Conservation (phyloP, 2,113 vertebrate genomes). For the Ammospiza caudacuta region DNA sequence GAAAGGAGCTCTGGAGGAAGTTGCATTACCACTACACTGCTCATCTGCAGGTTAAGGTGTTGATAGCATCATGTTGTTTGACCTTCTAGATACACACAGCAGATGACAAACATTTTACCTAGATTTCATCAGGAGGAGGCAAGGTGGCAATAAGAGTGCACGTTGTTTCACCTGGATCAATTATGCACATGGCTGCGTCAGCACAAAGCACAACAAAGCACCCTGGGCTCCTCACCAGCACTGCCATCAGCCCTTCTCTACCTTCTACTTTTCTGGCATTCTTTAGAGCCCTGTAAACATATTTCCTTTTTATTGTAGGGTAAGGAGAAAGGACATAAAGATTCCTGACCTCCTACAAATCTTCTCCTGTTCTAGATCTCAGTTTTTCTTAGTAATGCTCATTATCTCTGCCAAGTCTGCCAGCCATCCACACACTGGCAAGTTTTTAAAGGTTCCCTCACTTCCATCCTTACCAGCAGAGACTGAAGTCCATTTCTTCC, state of each 20-base stretch:
- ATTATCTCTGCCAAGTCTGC: neutral
- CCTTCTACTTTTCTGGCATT: neutral
- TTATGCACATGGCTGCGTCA: neutral
- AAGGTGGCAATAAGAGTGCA: neutral
- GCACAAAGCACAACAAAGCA: slow-evolving; percentile 17
- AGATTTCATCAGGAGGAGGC: slow-evolving; percentile 6
- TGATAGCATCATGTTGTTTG: neutral
- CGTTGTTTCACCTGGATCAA: neutral
- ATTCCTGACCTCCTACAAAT: neutral
- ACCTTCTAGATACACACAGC: neutral
- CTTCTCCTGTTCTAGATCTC: neutral
- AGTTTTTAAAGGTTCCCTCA: neutral
- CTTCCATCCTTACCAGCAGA: neutral
- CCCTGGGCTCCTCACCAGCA: neutral
- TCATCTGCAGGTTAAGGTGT: neutral
- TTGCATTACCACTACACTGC: neutral
- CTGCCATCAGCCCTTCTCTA: neutral
- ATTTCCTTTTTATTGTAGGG: rapidly evolving
- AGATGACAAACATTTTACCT: neutral
- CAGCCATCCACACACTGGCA: neutral
- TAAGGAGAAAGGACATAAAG: neutral
- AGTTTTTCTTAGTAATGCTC: neutral
- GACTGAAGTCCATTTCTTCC: neutral
- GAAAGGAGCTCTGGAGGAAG: neutral
- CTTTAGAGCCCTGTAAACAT: neutral